Base-by-base conservation (phyloP, 2,113 vertebrate species). In the Nerophis ophidion region DNA sequence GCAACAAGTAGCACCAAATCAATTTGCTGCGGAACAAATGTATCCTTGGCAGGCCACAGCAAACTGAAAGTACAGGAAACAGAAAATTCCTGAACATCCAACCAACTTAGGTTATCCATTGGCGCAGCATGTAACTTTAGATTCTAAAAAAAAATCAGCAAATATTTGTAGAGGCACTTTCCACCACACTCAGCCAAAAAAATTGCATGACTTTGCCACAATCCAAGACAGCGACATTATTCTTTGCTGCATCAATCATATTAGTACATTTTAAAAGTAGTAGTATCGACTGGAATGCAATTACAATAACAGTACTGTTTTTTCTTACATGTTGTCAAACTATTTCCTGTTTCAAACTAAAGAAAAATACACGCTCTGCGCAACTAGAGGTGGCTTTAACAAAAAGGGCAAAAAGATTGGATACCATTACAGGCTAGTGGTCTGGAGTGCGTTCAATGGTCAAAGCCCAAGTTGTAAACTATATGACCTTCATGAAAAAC, bases 391-490 rank as follows among this genome's bases (percentile, higher is more conserved):
- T 81, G 85, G 86, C 87, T 89, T 88, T 84, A 76, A 86, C 63
- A 74, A 57, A 68, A 88, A 72, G 77, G 86, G 74, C 83, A 79
- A 70, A 84, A 48, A 77, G 66, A 72, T 26, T 36, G 83, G 85
- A 80, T 48, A 69, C 71, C 40, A 8, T 63, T 60, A 54, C 50
- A 70, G 9, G 26, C 66, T 71, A 79, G 63, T 70, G 50, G 46
- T 80, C 66, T 72, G 74, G 84, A 80, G 75, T 79, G 82, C 75
- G 73, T 85, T 88, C 84, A 84, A 72, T 81, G 82, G 84, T 74
- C 69, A 86, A 83, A 83, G 79, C 68, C 65, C 61, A 46, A 68
- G 12, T 57, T 58, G 59, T 50, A 61, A 60, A 17, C 35, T 10
- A 16, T 40, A 57, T 13, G 52, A 48, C 57, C 1, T 57, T 51